Percentiles rank a stretch among this genome's conserved stretches.
These are phyloP conservation scores for Herminia tarsipennalis DNA, from an alignment of 2,888 invertebrate genomes.

Conservation along the genomic window DNA sequence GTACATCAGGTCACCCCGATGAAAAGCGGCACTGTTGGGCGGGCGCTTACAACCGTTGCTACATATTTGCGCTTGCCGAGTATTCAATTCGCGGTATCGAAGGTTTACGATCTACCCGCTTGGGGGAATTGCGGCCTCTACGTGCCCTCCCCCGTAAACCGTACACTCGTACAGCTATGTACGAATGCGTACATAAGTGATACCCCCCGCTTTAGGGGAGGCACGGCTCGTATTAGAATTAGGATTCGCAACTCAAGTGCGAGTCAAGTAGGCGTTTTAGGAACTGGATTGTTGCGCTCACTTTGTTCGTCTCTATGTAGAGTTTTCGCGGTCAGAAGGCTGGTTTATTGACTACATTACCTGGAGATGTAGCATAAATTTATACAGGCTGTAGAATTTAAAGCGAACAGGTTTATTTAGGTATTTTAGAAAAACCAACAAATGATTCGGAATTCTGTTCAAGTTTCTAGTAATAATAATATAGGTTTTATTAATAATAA, in stretches of 20 bases:
- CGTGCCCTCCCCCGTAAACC: conserved; percentile 71
- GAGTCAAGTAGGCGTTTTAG: conserved; percentile 54
- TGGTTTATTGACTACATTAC: conserved; percentile 13
- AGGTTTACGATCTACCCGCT: conserved; percentile 82
- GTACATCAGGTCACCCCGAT: conserved; percentile 23
- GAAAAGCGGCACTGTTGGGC: conserved; percentile 40
- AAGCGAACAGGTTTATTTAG: too few relatives aligned
- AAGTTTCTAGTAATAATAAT: too few relatives aligned
- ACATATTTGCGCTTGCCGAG: conserved; percentile 73
- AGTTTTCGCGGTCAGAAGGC: background rate
- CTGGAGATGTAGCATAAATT: background rate
- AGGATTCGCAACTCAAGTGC: conserved; percentile 72
- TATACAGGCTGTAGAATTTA: background rate
- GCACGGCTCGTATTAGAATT: conserved; percentile 73
- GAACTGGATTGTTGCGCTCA: conserved; percentile 52
- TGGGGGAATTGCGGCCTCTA: conserved; percentile 80
- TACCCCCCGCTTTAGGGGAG: conserved; percentile 57
- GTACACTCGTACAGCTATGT: conserved; percentile 58
- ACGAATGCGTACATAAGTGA: conserved; percentile 73
- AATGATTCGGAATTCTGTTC: too few relatives aligned
- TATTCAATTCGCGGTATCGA: conserved; percentile 82
- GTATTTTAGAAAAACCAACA: too few relatives aligned
- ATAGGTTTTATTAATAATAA: too few relatives aligned
- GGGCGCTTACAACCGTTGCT: conserved; percentile 59
- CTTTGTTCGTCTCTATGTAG: conserved; percentile 26